These are phyloP conservation scores for Aethes cnicana DNA, from an alignment of 2,888 invertebrate species.

Conservation along the genomic window DNA sequence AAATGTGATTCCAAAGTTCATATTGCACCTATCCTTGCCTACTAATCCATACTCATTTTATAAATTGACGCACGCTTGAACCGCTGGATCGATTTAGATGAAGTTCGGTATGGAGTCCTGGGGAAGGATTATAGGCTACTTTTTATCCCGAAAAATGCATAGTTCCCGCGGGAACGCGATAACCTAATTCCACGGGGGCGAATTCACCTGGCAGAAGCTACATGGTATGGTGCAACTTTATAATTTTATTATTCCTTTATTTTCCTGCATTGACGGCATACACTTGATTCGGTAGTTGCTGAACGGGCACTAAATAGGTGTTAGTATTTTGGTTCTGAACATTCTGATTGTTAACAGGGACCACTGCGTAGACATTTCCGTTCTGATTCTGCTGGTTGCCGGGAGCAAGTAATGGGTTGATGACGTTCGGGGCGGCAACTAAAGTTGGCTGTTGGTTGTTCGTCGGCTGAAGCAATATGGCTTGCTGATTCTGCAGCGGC, in stretches of 20 bases:
- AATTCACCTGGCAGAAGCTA: too few species aligned
- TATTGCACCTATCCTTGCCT: too few species aligned
- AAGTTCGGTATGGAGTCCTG: too few species aligned
- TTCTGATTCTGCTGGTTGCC: slow-evolving; percentile 31
- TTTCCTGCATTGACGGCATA: slow-evolving; percentile 21
- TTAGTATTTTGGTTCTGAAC: slow-evolving; percentile 27
- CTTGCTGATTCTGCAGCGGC: slow-evolving; percentile 31
- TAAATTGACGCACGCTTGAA: too few species aligned
- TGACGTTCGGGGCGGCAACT: not conserved
- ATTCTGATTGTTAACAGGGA: slow-evolving; percentile 43
- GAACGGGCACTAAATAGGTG: slow-evolving; percentile 40
- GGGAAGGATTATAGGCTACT: too few species aligned
- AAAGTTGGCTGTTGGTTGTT: slow-evolving; percentile 28
- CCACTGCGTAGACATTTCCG: slow-evolving; percentile 40
- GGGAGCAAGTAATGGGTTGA: slow-evolving; percentile 9
- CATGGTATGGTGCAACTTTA: too few species aligned
- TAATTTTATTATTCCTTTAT: not conserved
- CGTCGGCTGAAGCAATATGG: slow-evolving; percentile 27
- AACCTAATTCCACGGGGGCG: too few species aligned
- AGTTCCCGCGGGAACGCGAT: too few species aligned
- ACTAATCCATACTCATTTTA: too few species aligned
- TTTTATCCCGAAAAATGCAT: too few species aligned
- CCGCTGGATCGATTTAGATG: too few species aligned
- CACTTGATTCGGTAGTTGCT: slow-evolving; percentile 36
- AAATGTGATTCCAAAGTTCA: too few species aligned